Conservation (phyloP, 2,113 vertebrate species). For the Romanogobio albipinnatus region DNA sequence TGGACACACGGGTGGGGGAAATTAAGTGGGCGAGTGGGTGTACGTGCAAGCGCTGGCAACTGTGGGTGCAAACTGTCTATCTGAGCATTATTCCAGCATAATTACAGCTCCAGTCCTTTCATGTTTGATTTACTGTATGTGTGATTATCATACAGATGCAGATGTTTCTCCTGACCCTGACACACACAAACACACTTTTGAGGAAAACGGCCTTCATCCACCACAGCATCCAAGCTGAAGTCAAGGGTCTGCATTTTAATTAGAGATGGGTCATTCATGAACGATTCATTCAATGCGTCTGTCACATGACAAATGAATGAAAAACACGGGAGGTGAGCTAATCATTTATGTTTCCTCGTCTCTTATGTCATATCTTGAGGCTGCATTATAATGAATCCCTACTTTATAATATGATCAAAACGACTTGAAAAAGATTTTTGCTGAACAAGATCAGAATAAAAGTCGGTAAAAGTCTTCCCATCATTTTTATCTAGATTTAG, state of each 20-base stretch:
- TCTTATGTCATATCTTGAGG: background rate
- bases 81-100: slow-evolving; percentile 64
- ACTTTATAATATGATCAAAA: background rate
- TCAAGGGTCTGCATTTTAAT: background rate
- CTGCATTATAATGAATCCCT: background rate
- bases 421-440: background rate
- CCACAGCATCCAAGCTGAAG: background rate
- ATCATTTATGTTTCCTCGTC: background rate
- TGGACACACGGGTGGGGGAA: slow-evolving; percentile 57
- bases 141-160: slow-evolving; percentile 34
- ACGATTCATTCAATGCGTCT: background rate
- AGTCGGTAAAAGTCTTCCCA: background rate
- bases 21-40: slow-evolving; percentile 43
- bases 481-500: background rate
- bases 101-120: slow-evolving; percentile 62
- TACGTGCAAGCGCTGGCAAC: slow-evolving; percentile 61
- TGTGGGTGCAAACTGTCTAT: slow-evolving; percentile 61
- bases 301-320: background rate
- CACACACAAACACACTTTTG: slow-evolving; percentile 48
- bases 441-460: background rate
- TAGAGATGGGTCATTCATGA: slow-evolving; percentile 16
- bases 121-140: slow-evolving; percentile 42
- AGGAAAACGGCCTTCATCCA: background rate
- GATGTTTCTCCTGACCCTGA: slow-evolving; percentile 17
- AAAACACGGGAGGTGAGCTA: background rate